Evolutionary conservation across 2,797 vertebrate genomes (phyloP).

Genomic region (Enteromius argenteus): DNA sequence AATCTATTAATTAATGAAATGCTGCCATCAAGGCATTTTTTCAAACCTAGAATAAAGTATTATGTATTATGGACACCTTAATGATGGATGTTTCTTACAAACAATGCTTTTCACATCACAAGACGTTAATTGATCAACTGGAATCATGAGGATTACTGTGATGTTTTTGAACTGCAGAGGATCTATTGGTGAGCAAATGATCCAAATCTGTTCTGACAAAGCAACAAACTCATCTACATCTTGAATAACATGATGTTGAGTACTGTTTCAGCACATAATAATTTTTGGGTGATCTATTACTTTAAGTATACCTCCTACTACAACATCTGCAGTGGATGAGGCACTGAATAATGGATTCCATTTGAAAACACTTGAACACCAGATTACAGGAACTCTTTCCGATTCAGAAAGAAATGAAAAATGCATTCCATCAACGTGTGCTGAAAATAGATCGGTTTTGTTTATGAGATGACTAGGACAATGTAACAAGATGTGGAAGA

Average conservation of each 20-base stretch:
- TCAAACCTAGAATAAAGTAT: not conserved
- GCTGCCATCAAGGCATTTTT: not conserved
- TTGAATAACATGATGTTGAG: not conserved
- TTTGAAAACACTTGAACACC: conserved; percentile 14
- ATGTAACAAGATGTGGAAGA: conserved; percentile 12
- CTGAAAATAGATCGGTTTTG: conserved; percentile 14
- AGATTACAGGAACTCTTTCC: not conserved
- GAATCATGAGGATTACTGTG: not conserved
- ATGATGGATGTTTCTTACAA: not conserved
- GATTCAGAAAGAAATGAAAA: not conserved
- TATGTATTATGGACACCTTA: not conserved
- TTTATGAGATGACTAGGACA: not conserved
- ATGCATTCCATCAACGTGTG: conserved; percentile 3
- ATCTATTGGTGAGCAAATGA: not conserved
- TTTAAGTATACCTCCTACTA: not conserved
- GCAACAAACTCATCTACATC: not conserved
- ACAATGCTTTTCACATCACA: not conserved
- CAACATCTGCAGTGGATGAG: conserved; percentile 1
- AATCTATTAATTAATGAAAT: not conserved
- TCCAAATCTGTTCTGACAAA: not conserved
- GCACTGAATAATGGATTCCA: conserved; percentile 31
- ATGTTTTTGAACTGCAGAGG: not conserved
- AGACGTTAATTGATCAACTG: not conserved
- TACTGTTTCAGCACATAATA: not conserved
- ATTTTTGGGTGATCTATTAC: not conserved